Percentiles rank a stretch among this genome's conserved stretches.
phyloP scores from a whole-genome alignment of 2,888 invertebrate genomes.

The Nemurella pictetii region DNA sequence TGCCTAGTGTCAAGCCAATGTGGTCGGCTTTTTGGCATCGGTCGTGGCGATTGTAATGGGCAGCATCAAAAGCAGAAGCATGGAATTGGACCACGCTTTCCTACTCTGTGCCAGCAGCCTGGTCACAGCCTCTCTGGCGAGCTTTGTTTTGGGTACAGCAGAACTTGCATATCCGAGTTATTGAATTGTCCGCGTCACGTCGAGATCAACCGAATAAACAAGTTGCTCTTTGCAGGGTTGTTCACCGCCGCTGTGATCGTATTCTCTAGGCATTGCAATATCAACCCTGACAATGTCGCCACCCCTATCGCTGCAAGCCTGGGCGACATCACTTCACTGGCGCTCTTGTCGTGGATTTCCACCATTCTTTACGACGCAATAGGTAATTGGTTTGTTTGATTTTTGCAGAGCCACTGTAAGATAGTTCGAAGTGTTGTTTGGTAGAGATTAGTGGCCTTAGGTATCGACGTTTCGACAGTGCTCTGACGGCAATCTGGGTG shows the following conservation, averaged over 20 bases:
- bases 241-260: constrained; percentile 75
- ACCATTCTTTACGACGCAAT: constrained; percentile 61
- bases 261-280: constrained; percentile 66
- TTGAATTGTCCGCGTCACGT: neutral
- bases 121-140: constrained; percentile 75
- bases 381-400: too few relatives aligned
- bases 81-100: constrained; percentile 67
- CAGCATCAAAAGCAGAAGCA: constrained; percentile 63
- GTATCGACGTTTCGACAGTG: too few relatives aligned
- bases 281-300: constrained; percentile 80
- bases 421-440: too few relatives aligned
- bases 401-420: too few relatives aligned
- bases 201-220: neutral
- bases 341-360: constrained; percentile 62
- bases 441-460: too few relatives aligned
- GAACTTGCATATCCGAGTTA: neutral
- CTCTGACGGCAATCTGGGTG: too few relatives aligned
- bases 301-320: constrained; percentile 81
- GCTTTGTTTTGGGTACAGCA: constrained; percentile 63
- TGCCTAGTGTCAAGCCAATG: constrained; percentile 73
- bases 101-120: constrained; percentile 74
- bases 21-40: constrained; percentile 72
- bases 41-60: constrained; percentile 70
- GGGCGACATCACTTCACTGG: constrained; percentile 74
- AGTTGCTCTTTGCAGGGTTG: constrained; percentile 50